Percentiles rank a stretch among this genome's conserved stretches.
These are phyloP conservation scores for Crotalus viridis DNA, from an alignment of 2,113 vertebrate species.

Conservation along the genomic window DNA sequence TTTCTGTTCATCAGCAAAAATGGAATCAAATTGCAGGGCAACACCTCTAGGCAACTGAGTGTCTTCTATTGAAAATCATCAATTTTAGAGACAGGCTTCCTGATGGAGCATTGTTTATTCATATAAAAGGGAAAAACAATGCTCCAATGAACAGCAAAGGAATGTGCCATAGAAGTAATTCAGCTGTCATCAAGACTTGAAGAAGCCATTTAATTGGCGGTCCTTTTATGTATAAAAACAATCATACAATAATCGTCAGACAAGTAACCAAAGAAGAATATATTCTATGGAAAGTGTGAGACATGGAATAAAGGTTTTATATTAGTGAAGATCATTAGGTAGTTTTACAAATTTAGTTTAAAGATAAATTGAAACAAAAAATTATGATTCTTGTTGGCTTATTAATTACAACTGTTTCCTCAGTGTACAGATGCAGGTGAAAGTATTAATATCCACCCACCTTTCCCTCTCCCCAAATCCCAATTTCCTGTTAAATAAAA, in stretches of 20 bases:
- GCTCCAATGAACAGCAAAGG: background rate
- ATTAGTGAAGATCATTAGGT: background rate
- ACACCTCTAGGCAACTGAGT: background rate
- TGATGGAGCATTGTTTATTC: background rate
- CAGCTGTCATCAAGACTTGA: background rate
- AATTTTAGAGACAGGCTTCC: background rate
- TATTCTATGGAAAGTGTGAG: background rate
- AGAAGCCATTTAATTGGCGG: background rate
- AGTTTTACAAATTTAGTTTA: background rate
- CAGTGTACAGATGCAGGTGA: background rate
- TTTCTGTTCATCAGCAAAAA: background rate
- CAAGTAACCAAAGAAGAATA: background rate
- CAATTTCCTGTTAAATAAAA: background rate
- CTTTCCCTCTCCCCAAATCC: background rate
- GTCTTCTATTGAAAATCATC: background rate
- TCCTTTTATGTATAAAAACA: background rate
- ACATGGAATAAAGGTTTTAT: background rate
- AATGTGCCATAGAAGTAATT: background rate
- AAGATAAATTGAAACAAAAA: background rate
- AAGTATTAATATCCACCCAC: background rate
- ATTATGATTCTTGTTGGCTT: background rate
- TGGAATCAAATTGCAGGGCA: background rate
- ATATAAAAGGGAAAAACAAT: background rate
- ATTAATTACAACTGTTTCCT: background rate
- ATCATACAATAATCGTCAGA: background rate